These are phyloP conservation scores for Ischnus inquisitorius DNA, from an alignment of 2,888 invertebrate species.

Conservation along the genomic window DNA sequence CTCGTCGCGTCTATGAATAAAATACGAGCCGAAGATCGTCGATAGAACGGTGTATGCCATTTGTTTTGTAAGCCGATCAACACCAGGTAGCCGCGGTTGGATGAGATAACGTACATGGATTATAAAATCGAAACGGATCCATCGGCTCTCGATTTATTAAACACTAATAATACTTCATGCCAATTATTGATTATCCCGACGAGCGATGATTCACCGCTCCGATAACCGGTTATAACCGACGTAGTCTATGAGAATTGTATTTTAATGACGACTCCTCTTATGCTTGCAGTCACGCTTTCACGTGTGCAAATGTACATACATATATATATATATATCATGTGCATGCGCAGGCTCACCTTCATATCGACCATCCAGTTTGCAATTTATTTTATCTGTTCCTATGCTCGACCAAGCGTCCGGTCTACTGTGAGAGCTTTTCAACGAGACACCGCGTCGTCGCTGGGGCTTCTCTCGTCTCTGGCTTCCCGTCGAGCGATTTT, in stretches of 20 bases:
- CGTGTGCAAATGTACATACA: not conserved
- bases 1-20: not conserved
- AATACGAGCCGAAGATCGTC: not conserved
- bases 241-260: slow-evolving; percentile 19
- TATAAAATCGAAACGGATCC: slow-evolving; percentile 21
- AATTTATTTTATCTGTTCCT: slow-evolving; percentile 4
- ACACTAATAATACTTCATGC: slow-evolving; percentile 7
- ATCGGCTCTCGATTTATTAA: slow-evolving; percentile 10
- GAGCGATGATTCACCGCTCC: slow-evolving; percentile 9
- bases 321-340: too few species aligned
- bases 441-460: not conserved
- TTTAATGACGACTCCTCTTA: slow-evolving; percentile 13
- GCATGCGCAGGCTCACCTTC: not conserved
- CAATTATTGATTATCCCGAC: slow-evolving; percentile 15
- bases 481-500: slow-evolving; percentile 20
- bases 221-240: slow-evolving; percentile 9
- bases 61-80: slow-evolving; percentile 16
- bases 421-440: not conserved
- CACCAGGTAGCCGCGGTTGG: not conserved
- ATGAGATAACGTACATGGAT: slow-evolving; percentile 4
- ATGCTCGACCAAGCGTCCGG: slow-evolving; percentile 13
- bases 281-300: not conserved
- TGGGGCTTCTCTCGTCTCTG: slow-evolving; percentile 8
- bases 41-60: not conserved
- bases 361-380: not conserved